These are phyloP conservation scores for Temnothorax curvispinosus DNA, from an alignment of 1,140 invertebrate genomes.

Conservation along the genomic window DNA sequence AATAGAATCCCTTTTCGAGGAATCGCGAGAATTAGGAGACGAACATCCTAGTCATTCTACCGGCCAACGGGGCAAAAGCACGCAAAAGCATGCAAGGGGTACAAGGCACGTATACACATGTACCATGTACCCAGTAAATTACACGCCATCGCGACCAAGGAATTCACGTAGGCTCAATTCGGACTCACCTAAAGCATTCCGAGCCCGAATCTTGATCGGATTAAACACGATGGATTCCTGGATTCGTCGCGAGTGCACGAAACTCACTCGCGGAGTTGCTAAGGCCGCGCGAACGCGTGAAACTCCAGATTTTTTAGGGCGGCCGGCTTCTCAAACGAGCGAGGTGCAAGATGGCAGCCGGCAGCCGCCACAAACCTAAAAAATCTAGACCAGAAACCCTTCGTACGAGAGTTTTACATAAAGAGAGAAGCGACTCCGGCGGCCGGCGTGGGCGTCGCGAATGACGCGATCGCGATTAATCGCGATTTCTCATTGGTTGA, in stretches of 20 bases:
- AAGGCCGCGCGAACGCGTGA: slow-evolving; percentile 80
- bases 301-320: slow-evolving; percentile 82
- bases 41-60: slow-evolving; percentile 11
- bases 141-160: slow-evolving; percentile 78
- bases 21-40: slow-evolving; percentile 23
- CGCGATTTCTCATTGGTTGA: too few species aligned
- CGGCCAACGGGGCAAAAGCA: slow-evolving; percentile 61
- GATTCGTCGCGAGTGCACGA: slow-evolving; percentile 71
- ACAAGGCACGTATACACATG: slow-evolving; percentile 77
- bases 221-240: slow-evolving; percentile 68
- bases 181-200: slow-evolving; percentile 84
- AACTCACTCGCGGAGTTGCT: slow-evolving; percentile 72
- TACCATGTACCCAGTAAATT: slow-evolving; percentile 77
- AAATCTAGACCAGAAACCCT: slow-evolving; percentile 56
- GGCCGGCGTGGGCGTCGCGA: too few species aligned
- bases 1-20: background rate
- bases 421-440: too few species aligned
- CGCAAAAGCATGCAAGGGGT: slow-evolving; percentile 66
- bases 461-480: too few species aligned
- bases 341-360: slow-evolving; percentile 85
- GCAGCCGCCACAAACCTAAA: slow-evolving; percentile 78
- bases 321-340: slow-evolving; percentile 84
- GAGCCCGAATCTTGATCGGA: slow-evolving; percentile 78
- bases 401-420: too few species aligned
- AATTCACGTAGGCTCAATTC: slow-evolving; percentile 73